These are phyloP conservation scores for Brachionus angularis DNA, from an alignment of 1,140 invertebrate species.

Conservation along the genomic window DNA sequence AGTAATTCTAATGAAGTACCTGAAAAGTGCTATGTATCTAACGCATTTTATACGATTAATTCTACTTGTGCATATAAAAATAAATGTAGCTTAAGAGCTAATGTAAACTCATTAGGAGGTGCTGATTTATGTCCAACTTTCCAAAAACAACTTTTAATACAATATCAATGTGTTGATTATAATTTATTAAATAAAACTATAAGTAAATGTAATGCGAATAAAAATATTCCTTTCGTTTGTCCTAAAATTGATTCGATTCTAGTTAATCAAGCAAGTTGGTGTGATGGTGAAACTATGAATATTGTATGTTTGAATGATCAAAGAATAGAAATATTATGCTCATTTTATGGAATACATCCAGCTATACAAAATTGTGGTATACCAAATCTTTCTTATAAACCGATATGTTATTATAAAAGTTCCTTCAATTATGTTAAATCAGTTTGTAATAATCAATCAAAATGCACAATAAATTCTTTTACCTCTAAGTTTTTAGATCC, in stretches of 20 bases:
- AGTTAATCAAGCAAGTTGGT: constrained; percentile 6
- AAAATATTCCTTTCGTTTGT: constrained; percentile 2
- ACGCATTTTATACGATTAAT: background rate
- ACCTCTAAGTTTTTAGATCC: constrained; percentile 20
- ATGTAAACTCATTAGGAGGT: constrained; percentile 11
- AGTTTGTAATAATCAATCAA: background rate
- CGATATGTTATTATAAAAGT: constrained; percentile 34
- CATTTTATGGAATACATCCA: constrained; percentile 36
- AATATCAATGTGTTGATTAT: constrained; percentile 29
- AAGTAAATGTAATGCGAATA: background rate
- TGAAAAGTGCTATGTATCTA: background rate
- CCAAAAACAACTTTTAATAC: constrained; percentile 5
- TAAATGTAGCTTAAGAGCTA: constrained; percentile 5
- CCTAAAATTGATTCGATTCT: background rate
- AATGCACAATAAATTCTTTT: background rate
- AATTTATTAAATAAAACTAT: background rate
- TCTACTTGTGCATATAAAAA: constrained; percentile 6
- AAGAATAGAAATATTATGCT: constrained; percentile 27
- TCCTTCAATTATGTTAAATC: background rate
- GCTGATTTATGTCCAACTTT: background rate
- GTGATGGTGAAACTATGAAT: constrained; percentile 15
- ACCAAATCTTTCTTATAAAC: background rate
- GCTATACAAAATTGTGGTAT: constrained; percentile 5
- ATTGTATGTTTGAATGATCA: background rate
- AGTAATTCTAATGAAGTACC: background rate